phyloP scores from a whole-genome alignment of 2,888 invertebrate species.

The Electrophaes corylata region DNA sequence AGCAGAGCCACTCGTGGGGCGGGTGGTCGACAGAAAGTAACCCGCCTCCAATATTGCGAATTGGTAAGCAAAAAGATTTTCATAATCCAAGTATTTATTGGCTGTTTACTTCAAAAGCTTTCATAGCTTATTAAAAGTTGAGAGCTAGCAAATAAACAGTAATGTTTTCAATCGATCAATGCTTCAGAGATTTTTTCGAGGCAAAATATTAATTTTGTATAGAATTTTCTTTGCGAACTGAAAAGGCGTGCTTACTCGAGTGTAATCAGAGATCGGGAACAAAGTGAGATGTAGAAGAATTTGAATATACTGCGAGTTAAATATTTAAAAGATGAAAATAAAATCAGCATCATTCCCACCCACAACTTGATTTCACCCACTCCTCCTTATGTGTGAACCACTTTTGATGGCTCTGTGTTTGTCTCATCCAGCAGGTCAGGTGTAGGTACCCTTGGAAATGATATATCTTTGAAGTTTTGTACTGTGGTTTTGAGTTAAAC shows the following conservation, averaged over 20 bases:
- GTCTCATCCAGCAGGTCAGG: too few species aligned
- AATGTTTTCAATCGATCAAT: constrained; percentile 24
- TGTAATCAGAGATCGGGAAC: constrained; percentile 10
- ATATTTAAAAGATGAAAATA: background rate
- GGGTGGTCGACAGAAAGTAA: constrained; percentile 18
- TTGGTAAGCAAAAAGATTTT: constrained; percentile 30
- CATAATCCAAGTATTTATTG: constrained; percentile 31
- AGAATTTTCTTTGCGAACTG: constrained; percentile 16
- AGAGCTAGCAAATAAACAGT: constrained; percentile 29
- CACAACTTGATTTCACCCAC: too few species aligned
- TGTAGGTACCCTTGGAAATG: too few species aligned
- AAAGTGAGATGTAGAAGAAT: background rate
- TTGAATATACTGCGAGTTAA: background rate
- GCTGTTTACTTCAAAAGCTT: constrained; percentile 33
- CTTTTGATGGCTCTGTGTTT: too few species aligned
- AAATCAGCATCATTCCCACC: too few species aligned
- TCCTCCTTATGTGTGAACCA: too few species aligned
- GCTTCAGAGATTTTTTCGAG: constrained; percentile 13
- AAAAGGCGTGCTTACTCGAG: constrained; percentile 16
- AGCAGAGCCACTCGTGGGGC: constrained; percentile 5
- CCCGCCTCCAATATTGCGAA: constrained; percentile 22
- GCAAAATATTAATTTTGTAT: constrained; percentile 5
- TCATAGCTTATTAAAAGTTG: constrained; percentile 36
- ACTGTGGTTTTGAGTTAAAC: too few species aligned
- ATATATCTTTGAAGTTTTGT: too few species aligned